Percentiles rank a stretch among this genome's conserved stretches.
Conservation (phyloP, 2,888 invertebrate genomes). For the Sphinx pinastri region DNA sequence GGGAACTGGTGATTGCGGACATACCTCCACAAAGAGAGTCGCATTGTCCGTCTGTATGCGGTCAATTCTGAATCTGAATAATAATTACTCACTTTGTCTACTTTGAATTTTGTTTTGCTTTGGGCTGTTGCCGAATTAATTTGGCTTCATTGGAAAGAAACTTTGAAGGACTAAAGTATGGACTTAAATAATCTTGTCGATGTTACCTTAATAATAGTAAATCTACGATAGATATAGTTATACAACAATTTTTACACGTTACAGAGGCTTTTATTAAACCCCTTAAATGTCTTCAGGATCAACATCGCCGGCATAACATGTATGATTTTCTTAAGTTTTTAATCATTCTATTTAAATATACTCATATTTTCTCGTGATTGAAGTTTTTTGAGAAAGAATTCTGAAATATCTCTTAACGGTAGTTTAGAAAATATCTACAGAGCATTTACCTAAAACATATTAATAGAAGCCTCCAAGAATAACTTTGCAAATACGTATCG, state of each 20-base stretch:
- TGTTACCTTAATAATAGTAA: neutral
- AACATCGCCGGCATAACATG: too few relatives aligned
- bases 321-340: too few relatives aligned
- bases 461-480: constrained; percentile 37
- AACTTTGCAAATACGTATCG: constrained; percentile 46
- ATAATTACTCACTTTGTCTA: constrained; percentile 23
- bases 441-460: neutral
- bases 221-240: too few relatives aligned
- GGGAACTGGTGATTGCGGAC: constrained; percentile 56
- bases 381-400: neutral
- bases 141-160: constrained; percentile 6
- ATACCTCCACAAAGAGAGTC: constrained; percentile 35
- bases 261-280: too few relatives aligned
- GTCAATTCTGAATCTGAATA: constrained; percentile 59
- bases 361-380: too few relatives aligned
- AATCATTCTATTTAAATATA: too few relatives aligned
- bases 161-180: neutral
- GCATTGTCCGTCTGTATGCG: constrained; percentile 38
- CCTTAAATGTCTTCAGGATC: too few relatives aligned
- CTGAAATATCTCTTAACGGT: neutral
- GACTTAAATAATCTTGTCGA: neutral
- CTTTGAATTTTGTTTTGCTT: constrained; percentile 22
- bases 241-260: too few relatives aligned
- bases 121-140: constrained; percentile 39
- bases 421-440: neutral